Percentiles rank a stretch among this genome's conserved stretches.
Conservation (phyloP, 2,888 invertebrate genomes). For the Drosophila setosimentum region DNA sequence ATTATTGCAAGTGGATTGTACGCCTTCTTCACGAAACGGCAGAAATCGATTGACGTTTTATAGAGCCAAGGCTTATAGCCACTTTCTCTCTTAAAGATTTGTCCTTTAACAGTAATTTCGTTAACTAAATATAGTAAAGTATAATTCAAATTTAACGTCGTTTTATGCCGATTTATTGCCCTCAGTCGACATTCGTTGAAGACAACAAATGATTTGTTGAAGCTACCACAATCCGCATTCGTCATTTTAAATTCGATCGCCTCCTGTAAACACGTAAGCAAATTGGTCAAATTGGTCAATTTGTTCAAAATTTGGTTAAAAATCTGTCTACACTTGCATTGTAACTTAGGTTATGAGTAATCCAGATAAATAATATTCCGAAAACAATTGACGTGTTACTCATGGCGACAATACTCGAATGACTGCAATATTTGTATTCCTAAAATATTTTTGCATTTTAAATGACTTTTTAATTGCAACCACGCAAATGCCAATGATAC, state of each 20-base stretch:
- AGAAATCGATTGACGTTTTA: slow-evolving; percentile 11
- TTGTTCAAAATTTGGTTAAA: neutral
- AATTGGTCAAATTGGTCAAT: neutral
- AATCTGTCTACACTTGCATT: no score
- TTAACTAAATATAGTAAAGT: neutral
- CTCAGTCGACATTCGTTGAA: slow-evolving; percentile 20
- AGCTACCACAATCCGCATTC: slow-evolving; percentile 13
- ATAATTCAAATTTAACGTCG: slow-evolving; percentile 6
- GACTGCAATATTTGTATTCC: neutral
- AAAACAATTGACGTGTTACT: no score
- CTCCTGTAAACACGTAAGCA: neutral
- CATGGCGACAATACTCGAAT: neutral
- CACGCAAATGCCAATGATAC: neutral
- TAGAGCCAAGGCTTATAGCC: slow-evolving; percentile 41
- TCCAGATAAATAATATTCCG: no score
- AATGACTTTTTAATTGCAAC: neutral
- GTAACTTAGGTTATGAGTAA: no score
- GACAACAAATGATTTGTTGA: neutral
- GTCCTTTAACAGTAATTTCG: fast-evolving
- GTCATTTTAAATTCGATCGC: slow-evolving; percentile 25
- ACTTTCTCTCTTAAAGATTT: slow-evolving; percentile 19
- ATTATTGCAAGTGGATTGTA: neutral
- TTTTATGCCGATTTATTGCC: slow-evolving; percentile 28
- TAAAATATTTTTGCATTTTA: no score
- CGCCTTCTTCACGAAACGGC: slow-evolving; percentile 1